Evolutionary conservation across 1,140 invertebrate species (phyloP), one percentile per base, ranked within the genome.

Genomic region (Stegodyphus dumicola): DNA sequence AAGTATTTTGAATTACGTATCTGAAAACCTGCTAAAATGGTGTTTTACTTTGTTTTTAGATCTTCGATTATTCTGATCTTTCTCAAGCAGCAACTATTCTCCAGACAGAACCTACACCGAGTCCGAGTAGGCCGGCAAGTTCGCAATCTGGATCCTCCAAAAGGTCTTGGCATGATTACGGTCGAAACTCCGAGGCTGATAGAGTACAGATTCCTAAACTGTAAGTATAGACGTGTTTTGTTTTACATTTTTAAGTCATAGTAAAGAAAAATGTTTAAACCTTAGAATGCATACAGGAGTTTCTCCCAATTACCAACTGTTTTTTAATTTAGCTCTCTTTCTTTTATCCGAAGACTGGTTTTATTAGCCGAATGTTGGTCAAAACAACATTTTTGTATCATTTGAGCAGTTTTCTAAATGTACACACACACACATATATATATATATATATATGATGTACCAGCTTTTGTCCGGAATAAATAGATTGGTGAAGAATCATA

Each of bases 161-260:
- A 69, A 83, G 89, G 65, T 87, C 89, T 7, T 90, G 90, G 90
- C 88, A 90, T 78, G 90, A 97, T 91, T 97, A 97, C 90, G 95
- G 96, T 51, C 92, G 96, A 86, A 96, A 97, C 89, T 96, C 96
- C 89, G 96, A 98, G 90, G 95, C 95, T 73, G 96, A 97, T 90
- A 98, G 97, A 93, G 96, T 98, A 88, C 96, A 98, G 92, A 98
- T 98, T 93, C 95, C 96, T 90, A 98, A 98, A 95, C 93, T 98
- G 96, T 98, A 93, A 96, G 96, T 95, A 49, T 17, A 2, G 17
- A 33, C 33, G 1, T 33, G 33, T 1, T 33, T 33, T 33, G 33
- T 33, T 79, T 15, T 78, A 11, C 13, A 9, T 49, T 65, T 6
- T 17, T 65, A 33, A 33, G 3, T 33, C 33, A 33, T 33, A 33